phyloP scores from a whole-genome alignment of 2,797 vertebrate genomes.

The Eupleurogrammus muticus region DNA sequence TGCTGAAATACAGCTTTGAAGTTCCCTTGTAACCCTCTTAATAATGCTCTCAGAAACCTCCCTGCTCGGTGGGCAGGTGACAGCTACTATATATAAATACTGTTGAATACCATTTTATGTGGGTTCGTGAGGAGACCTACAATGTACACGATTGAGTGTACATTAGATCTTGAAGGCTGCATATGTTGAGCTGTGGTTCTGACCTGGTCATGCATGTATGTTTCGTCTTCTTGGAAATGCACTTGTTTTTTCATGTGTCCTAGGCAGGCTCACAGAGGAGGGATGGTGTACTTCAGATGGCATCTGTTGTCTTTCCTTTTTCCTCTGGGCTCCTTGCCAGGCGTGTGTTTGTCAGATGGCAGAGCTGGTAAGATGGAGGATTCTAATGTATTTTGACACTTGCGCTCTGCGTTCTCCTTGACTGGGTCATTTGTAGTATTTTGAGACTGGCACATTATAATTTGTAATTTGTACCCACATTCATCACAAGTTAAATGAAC shows the following conservation, averaged over 20 bases:
- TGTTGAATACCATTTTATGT: constrained; percentile 12
- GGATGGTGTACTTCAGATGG: constrained; percentile 66
- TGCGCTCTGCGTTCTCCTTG: constrained; percentile 61
- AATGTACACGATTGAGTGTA: constrained; percentile 11
- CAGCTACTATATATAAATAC: constrained; percentile 29
- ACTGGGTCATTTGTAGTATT: constrained; percentile 70
- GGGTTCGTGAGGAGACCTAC: constrained; percentile 27
- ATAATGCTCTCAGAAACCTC: constrained; percentile 79
- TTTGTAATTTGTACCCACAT: constrained; percentile 57
- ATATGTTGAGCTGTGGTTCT: constrained; percentile 21
- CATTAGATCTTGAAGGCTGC: constrained; percentile 17
- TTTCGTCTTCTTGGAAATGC: constrained; percentile 41
- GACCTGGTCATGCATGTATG: constrained; percentile 33
- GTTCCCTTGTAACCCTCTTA: constrained; percentile 60
- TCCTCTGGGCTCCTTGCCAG: constrained; percentile 76
- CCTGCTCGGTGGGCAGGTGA: constrained; percentile 53
- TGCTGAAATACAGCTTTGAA: constrained; percentile 72
- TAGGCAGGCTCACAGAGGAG: constrained; percentile 50
- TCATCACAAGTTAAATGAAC: constrained; percentile 53
- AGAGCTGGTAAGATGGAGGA: constrained; percentile 71
- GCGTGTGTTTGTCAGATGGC: constrained; percentile 78
- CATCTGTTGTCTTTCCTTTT: constrained; percentile 80
- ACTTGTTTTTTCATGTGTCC: constrained; percentile 52
- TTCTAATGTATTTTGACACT: constrained; percentile 70
- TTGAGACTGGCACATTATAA: constrained; percentile 48